Base-by-base conservation (phyloP, 2,797 vertebrate genomes). In the Galaxias olidus region DNA sequence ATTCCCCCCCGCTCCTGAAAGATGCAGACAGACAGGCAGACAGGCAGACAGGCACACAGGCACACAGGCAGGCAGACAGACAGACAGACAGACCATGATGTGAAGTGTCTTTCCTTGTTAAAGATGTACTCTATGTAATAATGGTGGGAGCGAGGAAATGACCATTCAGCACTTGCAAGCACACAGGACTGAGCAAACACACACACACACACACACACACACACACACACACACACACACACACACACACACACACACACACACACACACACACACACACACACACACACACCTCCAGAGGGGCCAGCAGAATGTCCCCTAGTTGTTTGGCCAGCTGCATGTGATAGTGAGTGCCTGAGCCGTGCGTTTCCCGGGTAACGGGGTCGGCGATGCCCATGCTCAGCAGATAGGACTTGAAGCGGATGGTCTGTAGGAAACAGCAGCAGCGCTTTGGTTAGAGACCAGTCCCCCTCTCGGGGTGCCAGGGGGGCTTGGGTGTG, bases 331-430 rank as follows among this genome's bases (percentile, higher is more conserved):
- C 96, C 71, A 99, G 90, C 55, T 99, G 95, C 93, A 98, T 89
- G 75, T 99, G 97, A 85, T 97, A 99, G 80, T 98, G 93, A 9
- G 97, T 98, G 45, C 97, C 98, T 0, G 98, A 98, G 69, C 98
- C 97, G 0, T 94, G 90, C 0, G 96, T 99, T 82, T 98, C 98
- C 70, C 96, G 92, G 4, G 98, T 99, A 18, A 99, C 98, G 15
- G 98, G 98, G 79, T 98, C 93, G 66, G 96, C 96, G 61, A 99
- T 99, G 47, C 98, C 98, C 98, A 99, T 99, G 82, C 97, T 99
- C 78, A 99, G 84, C 11, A 99, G 91, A 77, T 99, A 99, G 15
- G 98, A 98, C 74, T 99, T 99, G 78, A 99, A 99, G 45, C 93
- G 93, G 72, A 99, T 95, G 1, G 97, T 99, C 96, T 94, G 67